A percentile compares a stretch with the other conserved stretches of the same genome.
These are phyloP conservation scores for Phenganax subtilis DNA, from an alignment of 92 coral and sea anemone genomes.

Conservation along the genomic window DNA sequence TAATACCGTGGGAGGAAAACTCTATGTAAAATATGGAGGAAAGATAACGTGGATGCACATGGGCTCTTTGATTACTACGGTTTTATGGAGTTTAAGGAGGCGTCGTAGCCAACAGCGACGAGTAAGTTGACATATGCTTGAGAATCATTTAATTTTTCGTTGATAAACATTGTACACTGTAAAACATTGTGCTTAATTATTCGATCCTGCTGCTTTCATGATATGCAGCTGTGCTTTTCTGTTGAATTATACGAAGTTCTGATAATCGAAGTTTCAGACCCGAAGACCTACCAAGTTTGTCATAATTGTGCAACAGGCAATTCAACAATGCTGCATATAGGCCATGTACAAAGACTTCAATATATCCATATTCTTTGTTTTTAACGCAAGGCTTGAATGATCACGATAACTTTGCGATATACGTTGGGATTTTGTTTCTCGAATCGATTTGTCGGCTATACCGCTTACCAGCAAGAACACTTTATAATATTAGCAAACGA, in stretches of 20 bases:
- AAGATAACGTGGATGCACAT: neutral
- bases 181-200: neutral
- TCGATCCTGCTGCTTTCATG: neutral
- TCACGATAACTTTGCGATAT: neutral
- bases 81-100: conserved; percentile 17
- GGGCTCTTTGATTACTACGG: conserved; percentile 25
- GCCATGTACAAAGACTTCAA: neutral
- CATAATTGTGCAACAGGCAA: no score
- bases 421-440: neutral
- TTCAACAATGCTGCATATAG: neutral
- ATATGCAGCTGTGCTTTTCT: neutral
- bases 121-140: neutral
- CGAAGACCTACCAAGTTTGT: no score
- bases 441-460: neutral
- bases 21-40: neutral
- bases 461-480: neutral
- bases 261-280: no score
- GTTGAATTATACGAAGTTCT: no score
- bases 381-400: neutral
- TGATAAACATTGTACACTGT: neutral
- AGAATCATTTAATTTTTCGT: neutral
- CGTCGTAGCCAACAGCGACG: neutral
- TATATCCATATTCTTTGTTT: conserved; percentile 10
- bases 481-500: neutral
- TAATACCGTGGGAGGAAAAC: neutral